Evolutionary conservation across 2,797 vertebrate species (phyloP).

Genomic region (Dallia pectoralis): DNA sequence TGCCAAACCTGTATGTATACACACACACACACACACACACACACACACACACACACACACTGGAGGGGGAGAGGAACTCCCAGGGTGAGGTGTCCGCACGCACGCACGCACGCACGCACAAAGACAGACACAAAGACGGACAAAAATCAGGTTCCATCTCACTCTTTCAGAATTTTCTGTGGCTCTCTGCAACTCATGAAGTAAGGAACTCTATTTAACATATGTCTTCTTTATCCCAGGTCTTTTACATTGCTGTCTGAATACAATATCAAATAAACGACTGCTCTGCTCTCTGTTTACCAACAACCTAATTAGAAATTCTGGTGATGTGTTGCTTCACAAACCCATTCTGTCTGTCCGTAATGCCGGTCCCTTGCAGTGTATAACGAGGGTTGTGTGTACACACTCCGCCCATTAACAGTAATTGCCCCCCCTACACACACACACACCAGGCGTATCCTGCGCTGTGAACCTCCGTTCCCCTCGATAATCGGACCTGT

Average conservation of each 20-base stretch:
- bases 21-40: no score
- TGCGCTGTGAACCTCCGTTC: constrained; percentile 89
- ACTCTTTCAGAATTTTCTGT: not conserved
- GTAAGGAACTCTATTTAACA: not conserved
- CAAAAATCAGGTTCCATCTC: not conserved
- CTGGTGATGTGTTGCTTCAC: not conserved
- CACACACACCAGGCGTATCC: constrained; percentile 84
- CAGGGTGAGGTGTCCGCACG: constrained; percentile 86
- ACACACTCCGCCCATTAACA: not conserved
- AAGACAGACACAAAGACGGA: not conserved
- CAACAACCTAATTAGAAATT: constrained; percentile 12
- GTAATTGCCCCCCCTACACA: not conserved
- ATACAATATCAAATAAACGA: not conserved
- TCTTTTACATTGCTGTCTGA: constrained; percentile 5
- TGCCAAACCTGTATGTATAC: not conserved
- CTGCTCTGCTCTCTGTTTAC: not conserved
- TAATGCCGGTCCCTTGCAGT: not conserved
- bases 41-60: no score
- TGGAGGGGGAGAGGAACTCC: constrained; percentile 91
- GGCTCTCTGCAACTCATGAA: not conserved
- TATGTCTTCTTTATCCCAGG: not conserved
- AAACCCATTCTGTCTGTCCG: not conserved
- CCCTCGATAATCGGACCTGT: constrained; percentile 81
- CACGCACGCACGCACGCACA: no score
- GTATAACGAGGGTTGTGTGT: not conserved